Evolutionary conservation across 2,888 invertebrate species (phyloP), one percentile per base, ranked within the genome.

Genomic region (Sthenelais limicola): DNA sequence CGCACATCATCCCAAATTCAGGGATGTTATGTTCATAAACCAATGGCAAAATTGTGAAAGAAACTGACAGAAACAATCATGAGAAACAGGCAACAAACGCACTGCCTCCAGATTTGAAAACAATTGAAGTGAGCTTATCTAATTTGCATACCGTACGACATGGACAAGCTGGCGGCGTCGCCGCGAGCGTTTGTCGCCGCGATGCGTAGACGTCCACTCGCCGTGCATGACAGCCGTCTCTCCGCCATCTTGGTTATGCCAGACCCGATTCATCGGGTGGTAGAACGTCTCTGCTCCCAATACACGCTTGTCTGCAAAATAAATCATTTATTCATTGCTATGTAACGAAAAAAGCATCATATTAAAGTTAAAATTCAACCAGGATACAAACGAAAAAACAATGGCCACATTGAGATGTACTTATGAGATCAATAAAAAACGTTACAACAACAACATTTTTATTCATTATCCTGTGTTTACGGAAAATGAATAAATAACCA

Each of bases 241-340:
- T 1, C 73, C 76, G 21, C 75, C 73, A 48, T 79, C 79, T 48
- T 79, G 79, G 43, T 74, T 71, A 68, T 78, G 76, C 79, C 79
- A 79, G 47, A 79, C 71, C 12, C 73, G 48, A 47, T 71, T 74
- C 56, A 79, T 48, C 2, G 79, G 77, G 33, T 79, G 79, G 68
- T 79, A 79, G 66, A 79, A 76, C 24, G 78, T 77, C 68, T 79
- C 79, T 51, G 77, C 77, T 12, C 77, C 72, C 28, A 79, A 74
- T 48, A 79, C 75, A 58, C 75, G 67, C 43, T 77, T 62, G 48
- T 78, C 79, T 79, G 51, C 24, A 67, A 69, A 28, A 58, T 9
- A 32, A 3, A 51, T 38, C 9, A 47, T 33, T 7, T 43, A 43
- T 43, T 43, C 18, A n/a, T n/a, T n/a, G n/a, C n/a, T n/a, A n/a